Base-by-base conservation (phyloP, 2,113 vertebrate genomes). In the Eubucco bourcierii region DNA sequence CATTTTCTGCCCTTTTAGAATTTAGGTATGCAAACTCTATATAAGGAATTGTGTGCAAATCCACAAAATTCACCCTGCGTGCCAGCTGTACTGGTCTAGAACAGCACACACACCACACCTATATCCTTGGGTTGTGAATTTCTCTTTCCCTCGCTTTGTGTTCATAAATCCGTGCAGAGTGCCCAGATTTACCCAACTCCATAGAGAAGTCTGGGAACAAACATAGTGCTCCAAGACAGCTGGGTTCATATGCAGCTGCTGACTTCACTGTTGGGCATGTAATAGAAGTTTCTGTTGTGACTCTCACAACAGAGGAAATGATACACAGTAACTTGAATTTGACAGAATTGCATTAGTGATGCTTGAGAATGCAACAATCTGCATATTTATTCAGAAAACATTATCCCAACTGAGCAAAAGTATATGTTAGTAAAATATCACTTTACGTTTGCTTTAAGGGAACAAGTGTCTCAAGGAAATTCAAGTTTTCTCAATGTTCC, bases 81-180 rank as follows among this genome's bases (percentile, higher is more conserved):
- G 18, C 52, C 44, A 60, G 28, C 2, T 80, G 18, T 88, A 59
- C n/a, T 23, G 9, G 16, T 67, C 33, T 85, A 39, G 41, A 84
- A 50, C 11, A 63, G 37, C 15, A 46, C 5, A 15, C 27, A 39
- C 3, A 5, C 12, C 0, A 0, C 5, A 12, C 12, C 18, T 2
- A 6, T n/a, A 39, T 41, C 5, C 9, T 15, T 64, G 31, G 16
- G 33, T 60, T 56, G 12, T 47, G 52, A 74, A n/a, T 64, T 87
- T 47, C 10, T 70, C 28, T 79, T 77, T 73, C 10, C 12, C 8
- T 33, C 55, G 58, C 34, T 87, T 79, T 70, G 33, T 64, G 34
- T 61, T 92, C 44, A 21, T 50, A 65, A 88, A 87, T 68, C 27
- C 27, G 68, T 71, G 82, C 21, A 53, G 20, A 12, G 13, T 52